Evolutionary conservation across 1,140 invertebrate genomes (phyloP), one percentile per base, ranked within the genome.

Genomic region (Amphibalanus amphitrite): DNA sequence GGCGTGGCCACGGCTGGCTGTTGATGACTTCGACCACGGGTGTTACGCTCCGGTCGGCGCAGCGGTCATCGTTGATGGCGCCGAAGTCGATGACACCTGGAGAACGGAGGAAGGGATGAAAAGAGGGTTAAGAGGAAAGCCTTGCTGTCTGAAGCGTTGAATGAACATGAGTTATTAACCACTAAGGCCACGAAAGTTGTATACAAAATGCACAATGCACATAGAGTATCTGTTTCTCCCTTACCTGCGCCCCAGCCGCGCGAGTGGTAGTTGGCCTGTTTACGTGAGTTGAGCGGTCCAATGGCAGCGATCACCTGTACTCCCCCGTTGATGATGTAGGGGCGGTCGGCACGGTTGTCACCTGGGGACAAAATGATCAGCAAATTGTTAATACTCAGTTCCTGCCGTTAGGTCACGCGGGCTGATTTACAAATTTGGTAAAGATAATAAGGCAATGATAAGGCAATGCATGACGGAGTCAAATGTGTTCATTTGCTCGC

Each of bases 221-320:
- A 79, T n/a, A n/a, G n/a, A n/a, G n/a, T n/a, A n/a, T n/a, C n/a
- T n/a, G n/a, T n/a, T n/a, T 84, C 29, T 78, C 72, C n/a, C 69
- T 79, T 65, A 82, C 81, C 23, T 85, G 84, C 25, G 80, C 80
- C 1, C 79, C 68, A 28, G 69, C 26, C 81, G 68, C 80, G 78
- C 10, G 85, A 85, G 79, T 94, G 91, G 8, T 90, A 89, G 75
- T 92, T 92, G 0, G 91, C 90, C 80, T 94, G 90, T 72, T 86
- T 86, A 68, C 86, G 80, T 0, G 83, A 81, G 81, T 92, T 93
- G 1, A 95, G 81, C 0, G 87, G 86, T 8, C 92, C 92, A 74
- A 95, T 90, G 23, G 92, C 92, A 0, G 91, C 92, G n/a, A 95
- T 91, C 1, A 94, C 86, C 26, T 86, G 87, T 17, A 88, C 25